Evolutionary conservation across 2,797 vertebrate genomes (phyloP).

Genomic region (Hipposideros larvatus): DNA sequence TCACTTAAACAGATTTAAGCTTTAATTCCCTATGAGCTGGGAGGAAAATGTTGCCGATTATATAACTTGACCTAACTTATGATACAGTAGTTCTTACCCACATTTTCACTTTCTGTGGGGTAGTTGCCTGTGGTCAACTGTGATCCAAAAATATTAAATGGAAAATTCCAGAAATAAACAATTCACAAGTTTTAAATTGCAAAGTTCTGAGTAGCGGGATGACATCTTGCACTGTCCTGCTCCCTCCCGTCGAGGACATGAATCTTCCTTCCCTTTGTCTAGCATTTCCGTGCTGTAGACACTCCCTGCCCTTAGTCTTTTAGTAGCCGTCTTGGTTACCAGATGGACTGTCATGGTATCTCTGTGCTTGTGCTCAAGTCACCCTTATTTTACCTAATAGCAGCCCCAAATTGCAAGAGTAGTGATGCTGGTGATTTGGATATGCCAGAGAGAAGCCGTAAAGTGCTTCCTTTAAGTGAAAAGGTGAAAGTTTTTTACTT

Average conservation of each 20-base stretch:
- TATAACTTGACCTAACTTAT: background rate
- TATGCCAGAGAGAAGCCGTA: background rate
- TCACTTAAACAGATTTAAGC: background rate
- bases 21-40: background rate
- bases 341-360: background rate
- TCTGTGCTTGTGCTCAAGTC: background rate
- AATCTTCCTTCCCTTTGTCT: background rate
- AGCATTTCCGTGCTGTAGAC: background rate
- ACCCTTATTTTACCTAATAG: background rate
- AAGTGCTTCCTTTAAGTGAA: background rate
- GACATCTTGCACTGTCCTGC: background rate
- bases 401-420: background rate
- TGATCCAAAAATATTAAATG: background rate
- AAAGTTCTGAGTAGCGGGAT: background rate
- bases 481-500: background rate
- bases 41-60: background rate
- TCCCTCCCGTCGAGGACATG: background rate
- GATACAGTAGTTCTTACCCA: background rate
- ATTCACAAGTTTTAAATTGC: background rate
- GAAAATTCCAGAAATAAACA: background rate
- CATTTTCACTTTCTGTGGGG: no score
- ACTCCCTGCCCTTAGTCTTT: background rate
- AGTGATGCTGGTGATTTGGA: background rate
- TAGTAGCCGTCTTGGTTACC: background rate
- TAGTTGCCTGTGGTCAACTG: background rate